These are phyloP conservation scores for Drosophila setosimentum DNA, from an alignment of 2,888 invertebrate genomes.

Conservation along the genomic window DNA sequence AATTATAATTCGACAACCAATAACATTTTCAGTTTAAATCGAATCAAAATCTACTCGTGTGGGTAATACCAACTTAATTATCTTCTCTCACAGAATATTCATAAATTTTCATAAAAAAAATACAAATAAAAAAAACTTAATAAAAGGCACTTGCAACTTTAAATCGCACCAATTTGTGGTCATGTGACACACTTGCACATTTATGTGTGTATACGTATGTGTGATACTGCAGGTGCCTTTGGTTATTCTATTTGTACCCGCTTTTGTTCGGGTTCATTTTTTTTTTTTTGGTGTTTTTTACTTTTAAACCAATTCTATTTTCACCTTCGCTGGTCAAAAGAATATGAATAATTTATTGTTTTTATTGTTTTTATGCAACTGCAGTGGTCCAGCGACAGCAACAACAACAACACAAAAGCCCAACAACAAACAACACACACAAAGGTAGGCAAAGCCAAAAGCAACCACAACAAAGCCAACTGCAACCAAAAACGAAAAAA, in stretches of 20 bases:
- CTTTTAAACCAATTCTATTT: neutral
- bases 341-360: slow-evolving; percentile 60
- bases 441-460: slow-evolving; percentile 23
- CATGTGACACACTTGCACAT: neutral
- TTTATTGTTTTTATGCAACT: slow-evolving; percentile 44
- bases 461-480: slow-evolving; percentile 63
- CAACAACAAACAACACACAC: neutral
- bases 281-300: no score
- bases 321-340: slow-evolving; percentile 12
- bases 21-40: no score
- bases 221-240: neutral
- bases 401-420: neutral
- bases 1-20: neutral
- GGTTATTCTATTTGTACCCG: slow-evolving; percentile 2
- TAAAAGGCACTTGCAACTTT: neutral
- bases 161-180: neutral
- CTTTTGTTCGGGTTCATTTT: neutral
- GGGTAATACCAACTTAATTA: neutral
- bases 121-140: neutral
- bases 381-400: slow-evolving; percentile 10
- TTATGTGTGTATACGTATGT: neutral
- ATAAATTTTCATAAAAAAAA: neutral
- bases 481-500: slow-evolving; percentile 38
- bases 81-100: neutral
- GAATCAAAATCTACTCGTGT: no score